Evolutionary conservation across 2,888 invertebrate genomes (phyloP), one percentile per base, ranked within the genome.

Genomic region (Temnothorax ravouxi): DNA sequence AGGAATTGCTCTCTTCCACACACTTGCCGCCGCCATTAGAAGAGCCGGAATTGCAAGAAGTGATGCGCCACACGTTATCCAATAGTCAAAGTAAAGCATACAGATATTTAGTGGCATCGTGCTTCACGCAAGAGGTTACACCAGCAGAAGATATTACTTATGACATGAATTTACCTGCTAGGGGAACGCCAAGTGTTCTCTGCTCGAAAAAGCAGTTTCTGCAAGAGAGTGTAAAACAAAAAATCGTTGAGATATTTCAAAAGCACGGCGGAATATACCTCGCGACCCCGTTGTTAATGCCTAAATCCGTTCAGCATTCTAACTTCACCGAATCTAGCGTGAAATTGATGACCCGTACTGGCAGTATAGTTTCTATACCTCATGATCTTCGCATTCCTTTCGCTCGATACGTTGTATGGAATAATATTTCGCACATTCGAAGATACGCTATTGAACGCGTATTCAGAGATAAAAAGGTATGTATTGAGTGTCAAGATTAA

Each of bases 11-110:
- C 0, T 96, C 97, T 50, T 98, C 98, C 0, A 97, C 97, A 84
- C 96, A 97, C 89, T 96, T 99, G 3, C 99, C 99, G 0, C 97
- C 98, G 0, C 97, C 98, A 89, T 96, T 99, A n/a, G 98, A 98
- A 91, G 98, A 99, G 88, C 97, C 97, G 0, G 97, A 98, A 86
- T 94, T 99, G 1, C 97, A 97, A 75, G 98, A 98, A 89, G 96
- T 98, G 92, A 95, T 99, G 18, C 96, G 97, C 0, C 97, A 98
- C 89, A 98, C 98, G 0, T 95, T 99, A 0, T 96, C 97, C 18
- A 98, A 98, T 93, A 97, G 98, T 0, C 97, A 97, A 94, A 97
- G 97, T 93, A 97, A 97, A 95, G 96, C 96, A 0, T 98, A 98
- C 94, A 97, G 97, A 92, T 96, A 97, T 94, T 95, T 97, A 44